Evolutionary conservation across 2,888 invertebrate genomes (phyloP).

Genomic region (Limnephilus marmoratus): DNA sequence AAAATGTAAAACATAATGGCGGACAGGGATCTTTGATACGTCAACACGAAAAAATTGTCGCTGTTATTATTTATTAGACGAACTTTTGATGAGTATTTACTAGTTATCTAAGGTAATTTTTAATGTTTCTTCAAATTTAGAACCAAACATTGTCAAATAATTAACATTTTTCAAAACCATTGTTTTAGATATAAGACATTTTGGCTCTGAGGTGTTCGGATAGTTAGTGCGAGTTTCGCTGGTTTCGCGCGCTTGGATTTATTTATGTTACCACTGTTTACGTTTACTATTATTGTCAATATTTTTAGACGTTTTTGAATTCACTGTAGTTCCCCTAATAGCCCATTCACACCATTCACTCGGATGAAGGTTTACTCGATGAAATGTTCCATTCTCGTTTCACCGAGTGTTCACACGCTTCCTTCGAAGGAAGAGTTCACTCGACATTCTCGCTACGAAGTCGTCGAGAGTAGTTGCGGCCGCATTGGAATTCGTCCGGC

Average conservation of each 20-base stretch:
- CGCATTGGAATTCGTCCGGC: too few species aligned
- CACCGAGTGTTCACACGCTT: too few species aligned
- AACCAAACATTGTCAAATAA: background rate
- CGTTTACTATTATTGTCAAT: slow-evolving; percentile 21
- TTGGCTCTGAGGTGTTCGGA: background rate
- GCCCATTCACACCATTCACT: too few species aligned
- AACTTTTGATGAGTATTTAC: slow-evolving; percentile 23
- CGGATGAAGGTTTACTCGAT: too few species aligned
- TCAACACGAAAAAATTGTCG: slow-evolving; percentile 20
- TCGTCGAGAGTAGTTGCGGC: too few species aligned
- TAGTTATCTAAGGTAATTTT: slow-evolving; percentile 23
- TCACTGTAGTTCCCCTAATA: background rate
- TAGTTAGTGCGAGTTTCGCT: slow-evolving; percentile 7
- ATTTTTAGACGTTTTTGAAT: background rate
- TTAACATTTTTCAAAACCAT: slow-evolving; percentile 12
- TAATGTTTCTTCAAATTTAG: slow-evolving; percentile 6
- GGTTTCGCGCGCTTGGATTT: slow-evolving; percentile 44
- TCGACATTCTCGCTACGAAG: too few species aligned
- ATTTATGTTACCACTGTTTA: slow-evolving; percentile 37
- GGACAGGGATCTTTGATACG: slow-evolving; percentile 14
- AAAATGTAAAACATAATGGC: slow-evolving; percentile 39
- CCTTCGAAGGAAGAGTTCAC: too few species aligned
- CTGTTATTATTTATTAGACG: background rate
- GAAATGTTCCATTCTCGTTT: too few species aligned
- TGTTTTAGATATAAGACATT: slow-evolving; percentile 41